Evolutionary conservation across 53 echinoderm and acorn worm species (phyloP), one percentile per base, ranked within the genome.

Genomic region (Stichopus horrens): DNA sequence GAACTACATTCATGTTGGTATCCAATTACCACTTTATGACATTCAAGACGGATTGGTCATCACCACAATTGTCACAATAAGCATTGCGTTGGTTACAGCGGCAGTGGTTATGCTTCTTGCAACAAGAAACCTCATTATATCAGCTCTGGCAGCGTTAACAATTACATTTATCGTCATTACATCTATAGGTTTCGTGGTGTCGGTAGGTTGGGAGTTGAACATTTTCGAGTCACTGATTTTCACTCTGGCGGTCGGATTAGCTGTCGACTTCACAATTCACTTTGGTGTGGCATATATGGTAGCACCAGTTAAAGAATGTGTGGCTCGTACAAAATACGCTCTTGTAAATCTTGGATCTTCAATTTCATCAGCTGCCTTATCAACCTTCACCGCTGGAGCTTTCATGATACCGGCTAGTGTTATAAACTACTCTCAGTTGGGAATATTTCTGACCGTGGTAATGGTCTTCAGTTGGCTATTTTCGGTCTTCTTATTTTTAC

Each of bases 121-220:
- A 2, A 97, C 94, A 4, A 85, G 91, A 21, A 97, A 97, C 80
- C 56, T 95, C 13, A 54, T 94, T 10, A 90, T 97, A 8, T 89
- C 93, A 14, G 10, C 94, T 4, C 91, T 84, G 52, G 92, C 97
- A 13, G 91, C 91, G 83, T 19, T 95, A n/a, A 88, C 92, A 6
- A 91, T 95, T 21, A 79, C 90, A 5, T 83, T 91, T 13, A 90
- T 92, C 8, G 88, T 94, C 51, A 90, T 92, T 51, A 92, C 94
- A 9, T 91, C 92, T 0, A 90, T 97, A 16, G 94, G 92, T 7
- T 93, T 80, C 63, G 88, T 97, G 65, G 94, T 95, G 5, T 90
- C 92, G 8, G 79, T 97, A 5, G 97, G 97, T 6, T 97, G 97
- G 97, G 91, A 97, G 56, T 74, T 97, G 55, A 95, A 95, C 54